Conservation (phyloP, 1,140 invertebrate genomes). For the Bombyx mori region DNA sequence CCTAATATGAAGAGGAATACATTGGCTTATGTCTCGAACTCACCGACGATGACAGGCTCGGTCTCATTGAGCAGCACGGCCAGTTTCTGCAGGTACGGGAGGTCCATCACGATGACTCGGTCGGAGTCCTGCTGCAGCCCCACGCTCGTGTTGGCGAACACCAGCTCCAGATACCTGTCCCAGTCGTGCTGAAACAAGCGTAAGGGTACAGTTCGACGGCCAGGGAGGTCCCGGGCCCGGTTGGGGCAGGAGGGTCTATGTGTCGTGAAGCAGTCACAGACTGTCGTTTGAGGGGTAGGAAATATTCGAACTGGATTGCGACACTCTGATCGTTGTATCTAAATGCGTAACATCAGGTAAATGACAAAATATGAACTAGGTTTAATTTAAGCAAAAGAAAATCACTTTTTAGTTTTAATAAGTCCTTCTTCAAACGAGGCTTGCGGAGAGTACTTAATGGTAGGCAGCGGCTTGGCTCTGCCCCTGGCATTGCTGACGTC, state of each 20-base stretch:
- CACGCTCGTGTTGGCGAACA: slow-evolving; percentile 74
- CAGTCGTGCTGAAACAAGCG: slow-evolving; percentile 76
- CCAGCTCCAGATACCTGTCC: slow-evolving; percentile 74
- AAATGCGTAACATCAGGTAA: no score
- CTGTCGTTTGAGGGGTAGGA: no score
- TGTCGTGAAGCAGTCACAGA: no score
- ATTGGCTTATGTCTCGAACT: slow-evolving; percentile 8
- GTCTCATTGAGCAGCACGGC: slow-evolving; percentile 67
- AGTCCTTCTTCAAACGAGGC: no score
- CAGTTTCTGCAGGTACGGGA: slow-evolving; percentile 74
- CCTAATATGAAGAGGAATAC: no score
- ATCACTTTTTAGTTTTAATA: background rate
- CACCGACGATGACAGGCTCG: slow-evolving; percentile 71
- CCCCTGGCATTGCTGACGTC: no score
- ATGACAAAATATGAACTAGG: no score
- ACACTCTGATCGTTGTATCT: no score
- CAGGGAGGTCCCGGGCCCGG: slow-evolving; percentile 69
- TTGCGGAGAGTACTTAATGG: background rate
- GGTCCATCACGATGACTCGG: slow-evolving; percentile 74
- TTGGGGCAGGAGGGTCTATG: slow-evolving; percentile 64
- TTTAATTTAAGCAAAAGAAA: no score
- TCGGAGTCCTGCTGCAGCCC: slow-evolving; percentile 65
- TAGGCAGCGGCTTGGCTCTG: no score
- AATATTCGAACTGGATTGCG: no score
- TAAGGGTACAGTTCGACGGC: slow-evolving; percentile 63